Percentiles rank a stretch among this genome's conserved stretches.
Conservation (phyloP, 2,888 invertebrate genomes). For the Zaprionus obscuricornis region DNA sequence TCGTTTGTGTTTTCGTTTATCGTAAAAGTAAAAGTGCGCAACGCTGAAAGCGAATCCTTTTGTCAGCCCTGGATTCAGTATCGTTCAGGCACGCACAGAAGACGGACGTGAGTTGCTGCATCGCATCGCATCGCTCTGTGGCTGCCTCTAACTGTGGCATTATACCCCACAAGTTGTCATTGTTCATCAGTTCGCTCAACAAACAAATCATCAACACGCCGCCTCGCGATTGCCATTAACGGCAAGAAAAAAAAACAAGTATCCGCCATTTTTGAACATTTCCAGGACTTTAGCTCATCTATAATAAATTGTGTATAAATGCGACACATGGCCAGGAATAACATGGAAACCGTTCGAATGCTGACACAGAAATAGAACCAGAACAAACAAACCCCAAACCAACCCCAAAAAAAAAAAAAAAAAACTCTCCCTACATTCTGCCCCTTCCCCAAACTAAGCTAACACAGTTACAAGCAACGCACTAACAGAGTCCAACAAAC, state of each 20-base stretch:
- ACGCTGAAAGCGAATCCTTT: constrained; percentile 32
- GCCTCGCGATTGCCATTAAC: not conserved
- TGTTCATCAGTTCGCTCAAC: not conserved
- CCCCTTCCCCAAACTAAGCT: not conserved
- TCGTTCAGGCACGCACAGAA: constrained; percentile 37
- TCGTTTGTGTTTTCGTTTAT: not conserved
- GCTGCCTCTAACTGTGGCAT: not conserved
- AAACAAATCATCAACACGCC: not conserved
- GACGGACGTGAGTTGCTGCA: constrained; percentile 41
- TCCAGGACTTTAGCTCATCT: constrained; percentile 2
- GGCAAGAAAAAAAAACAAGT: not conserved
- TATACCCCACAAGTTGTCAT: no score
- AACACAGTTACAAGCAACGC: constrained; percentile 1
- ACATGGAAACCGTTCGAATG: not conserved
- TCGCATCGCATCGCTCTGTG: not conserved
- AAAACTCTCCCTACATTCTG: not conserved
- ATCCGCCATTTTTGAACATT: no score
- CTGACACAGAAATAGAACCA: constrained; percentile 31
- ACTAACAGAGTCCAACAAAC: constrained; percentile 15
- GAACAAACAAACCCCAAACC: constrained; percentile 20
- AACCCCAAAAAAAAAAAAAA: constrained; percentile 9
- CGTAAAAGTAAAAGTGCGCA: constrained; percentile 50
- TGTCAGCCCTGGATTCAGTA: constrained; percentile 65
- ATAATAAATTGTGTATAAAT: no score
- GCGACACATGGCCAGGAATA: not conserved